These are phyloP conservation scores for Enteromius thamalakanensis DNA, from an alignment of 2,797 vertebrate genomes.

Conservation along the genomic window DNA sequence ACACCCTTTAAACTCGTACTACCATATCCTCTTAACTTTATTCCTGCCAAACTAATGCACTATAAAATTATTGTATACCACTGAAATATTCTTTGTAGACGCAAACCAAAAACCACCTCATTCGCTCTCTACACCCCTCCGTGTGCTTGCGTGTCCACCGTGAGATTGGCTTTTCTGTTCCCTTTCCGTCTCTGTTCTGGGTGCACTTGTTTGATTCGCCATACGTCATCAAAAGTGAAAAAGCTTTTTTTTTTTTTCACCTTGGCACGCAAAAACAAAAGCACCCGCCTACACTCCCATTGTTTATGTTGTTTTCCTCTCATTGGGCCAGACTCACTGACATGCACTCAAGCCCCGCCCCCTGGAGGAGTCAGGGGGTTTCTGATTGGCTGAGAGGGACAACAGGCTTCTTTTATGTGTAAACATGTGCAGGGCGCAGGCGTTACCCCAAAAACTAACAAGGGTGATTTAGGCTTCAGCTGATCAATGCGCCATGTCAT, in stretches of 20 bases:
- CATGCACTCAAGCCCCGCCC: constrained; percentile 30
- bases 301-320: constrained; percentile 26
- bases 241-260: neutral
- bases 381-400: constrained; percentile 39
- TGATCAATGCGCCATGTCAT: constrained; percentile 37
- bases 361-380: constrained; percentile 39
- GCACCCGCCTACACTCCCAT: constrained; percentile 35
- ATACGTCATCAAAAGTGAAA: constrained; percentile 10
- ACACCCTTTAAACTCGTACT: constrained; percentile 21
- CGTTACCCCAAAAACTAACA: neutral
- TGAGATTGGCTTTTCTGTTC: constrained; percentile 43
- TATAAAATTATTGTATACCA: constrained; percentile 33
- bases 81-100: constrained; percentile 26
- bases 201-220: constrained; percentile 28
- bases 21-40: constrained; percentile 33
- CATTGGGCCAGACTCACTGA: constrained; percentile 57
- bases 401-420: neutral
- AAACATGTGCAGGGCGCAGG: neutral
- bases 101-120: constrained; percentile 28
- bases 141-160: constrained; percentile 4
- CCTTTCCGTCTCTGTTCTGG: constrained; percentile 29
- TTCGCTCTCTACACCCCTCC: constrained; percentile 22
- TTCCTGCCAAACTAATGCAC: constrained; percentile 39
- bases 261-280: constrained; percentile 13
- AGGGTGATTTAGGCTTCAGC: constrained; percentile 20